These are phyloP conservation scores for Diploptera punctata DNA, from an alignment of 2,888 invertebrate species.

Conservation along the genomic window DNA sequence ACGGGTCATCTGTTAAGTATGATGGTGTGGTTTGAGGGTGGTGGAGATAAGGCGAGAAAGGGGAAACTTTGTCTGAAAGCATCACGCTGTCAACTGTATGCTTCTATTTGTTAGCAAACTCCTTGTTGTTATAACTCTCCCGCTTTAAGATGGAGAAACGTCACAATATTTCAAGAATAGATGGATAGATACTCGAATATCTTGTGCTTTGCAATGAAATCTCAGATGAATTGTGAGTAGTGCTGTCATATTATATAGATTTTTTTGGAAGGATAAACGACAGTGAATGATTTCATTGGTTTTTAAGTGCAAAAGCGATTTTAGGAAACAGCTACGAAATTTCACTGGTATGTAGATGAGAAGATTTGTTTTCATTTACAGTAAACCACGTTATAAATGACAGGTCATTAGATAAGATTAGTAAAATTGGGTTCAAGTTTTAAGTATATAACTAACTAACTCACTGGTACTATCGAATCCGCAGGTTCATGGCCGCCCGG, in stretches of 20 bases:
- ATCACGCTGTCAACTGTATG: constrained; percentile 16
- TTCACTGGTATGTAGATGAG: too few relatives aligned
- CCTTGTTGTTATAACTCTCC: too few relatives aligned
- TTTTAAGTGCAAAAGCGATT: too few relatives aligned
- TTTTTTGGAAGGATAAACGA: constrained; percentile 1
- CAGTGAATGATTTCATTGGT: background rate
- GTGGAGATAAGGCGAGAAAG: constrained; percentile 19
- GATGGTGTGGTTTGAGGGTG: background rate
- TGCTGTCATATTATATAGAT: background rate
- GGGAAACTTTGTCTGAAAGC: constrained; percentile 24
- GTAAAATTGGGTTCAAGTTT: too few relatives aligned
- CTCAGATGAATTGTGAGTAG: background rate
- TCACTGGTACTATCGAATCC: too few relatives aligned
- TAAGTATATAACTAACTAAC: too few relatives aligned
- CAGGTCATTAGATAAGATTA: too few relatives aligned
- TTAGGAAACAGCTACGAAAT: too few relatives aligned
- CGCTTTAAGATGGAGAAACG: background rate
- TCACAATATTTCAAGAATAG: constrained; percentile 17
- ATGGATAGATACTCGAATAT: background rate
- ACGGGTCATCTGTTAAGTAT: constrained; percentile 22
- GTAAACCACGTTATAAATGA: too few relatives aligned
- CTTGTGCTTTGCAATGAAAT: too few relatives aligned
- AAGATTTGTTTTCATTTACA: too few relatives aligned
- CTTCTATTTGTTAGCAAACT: constrained; percentile 21
- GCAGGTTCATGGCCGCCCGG: too few relatives aligned